phyloP scores from a whole-genome alignment of 2,113 vertebrate genomes.

The Psilopogon haemacephalus region DNA sequence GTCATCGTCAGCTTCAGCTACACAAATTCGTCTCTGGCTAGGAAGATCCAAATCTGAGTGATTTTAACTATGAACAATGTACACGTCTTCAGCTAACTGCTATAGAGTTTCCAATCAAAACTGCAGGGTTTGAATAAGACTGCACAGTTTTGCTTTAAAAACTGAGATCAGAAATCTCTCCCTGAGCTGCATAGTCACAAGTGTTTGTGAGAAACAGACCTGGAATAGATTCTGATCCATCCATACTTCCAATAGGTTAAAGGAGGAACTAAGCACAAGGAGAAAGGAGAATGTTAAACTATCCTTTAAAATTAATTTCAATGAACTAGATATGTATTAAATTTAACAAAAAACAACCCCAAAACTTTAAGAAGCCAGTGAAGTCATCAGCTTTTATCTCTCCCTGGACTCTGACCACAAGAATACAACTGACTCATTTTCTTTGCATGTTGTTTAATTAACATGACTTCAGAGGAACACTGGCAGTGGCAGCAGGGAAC shows the following conservation, averaged over 20 bases:
- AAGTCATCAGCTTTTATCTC: neutral
- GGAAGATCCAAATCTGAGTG: neutral
- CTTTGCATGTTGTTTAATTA: conserved; percentile 27
- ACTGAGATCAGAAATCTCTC: neutral
- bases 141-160: neutral
- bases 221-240: neutral
- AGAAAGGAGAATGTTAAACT: neutral
- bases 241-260: neutral
- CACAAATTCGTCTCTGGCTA: neutral
- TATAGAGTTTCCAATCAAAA: neutral
- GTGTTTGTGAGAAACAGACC: neutral
- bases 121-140: neutral
- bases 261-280: neutral
- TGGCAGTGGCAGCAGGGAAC: neutral
- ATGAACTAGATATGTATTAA: neutral
- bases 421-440: neutral
- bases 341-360: neutral
- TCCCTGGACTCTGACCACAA: neutral
- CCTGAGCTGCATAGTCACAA: neutral
- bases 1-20: neutral
- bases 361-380: neutral
- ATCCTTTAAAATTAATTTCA: neutral
- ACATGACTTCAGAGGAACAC: neutral
- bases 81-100: neutral
- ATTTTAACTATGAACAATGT: neutral